These are phyloP conservation scores for Donacobius atricapilla DNA, from an alignment of 2,113 vertebrate genomes.

Conservation along the genomic window DNA sequence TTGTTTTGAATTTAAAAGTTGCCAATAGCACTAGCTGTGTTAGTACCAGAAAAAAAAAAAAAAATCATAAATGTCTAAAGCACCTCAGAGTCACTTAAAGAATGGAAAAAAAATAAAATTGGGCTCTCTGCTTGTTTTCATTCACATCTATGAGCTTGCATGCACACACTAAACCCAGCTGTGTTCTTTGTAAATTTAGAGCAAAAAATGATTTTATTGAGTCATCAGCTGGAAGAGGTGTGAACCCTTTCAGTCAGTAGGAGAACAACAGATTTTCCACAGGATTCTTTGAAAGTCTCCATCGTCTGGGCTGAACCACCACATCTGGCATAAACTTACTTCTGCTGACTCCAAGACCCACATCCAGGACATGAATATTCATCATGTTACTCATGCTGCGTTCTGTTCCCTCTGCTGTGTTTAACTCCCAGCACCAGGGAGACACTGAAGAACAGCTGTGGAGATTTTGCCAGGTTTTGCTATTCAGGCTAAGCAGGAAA, in stretches of 20 bases:
- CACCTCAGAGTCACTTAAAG: neutral
- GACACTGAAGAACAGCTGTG: constrained; percentile 3
- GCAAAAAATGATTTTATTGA: neutral
- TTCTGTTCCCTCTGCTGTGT: constrained; percentile 49
- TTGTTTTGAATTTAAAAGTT: neutral
- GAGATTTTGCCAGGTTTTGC: constrained; percentile 5
- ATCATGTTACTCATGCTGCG: neutral
- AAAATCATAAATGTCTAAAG: neutral
- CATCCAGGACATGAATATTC: constrained; percentile 60
- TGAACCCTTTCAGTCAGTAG: neutral
- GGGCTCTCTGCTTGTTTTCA: neutral
- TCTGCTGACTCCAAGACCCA: constrained; percentile 51
- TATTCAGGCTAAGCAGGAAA: neutral
- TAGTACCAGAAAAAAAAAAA: neutral
- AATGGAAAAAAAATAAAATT: neutral
- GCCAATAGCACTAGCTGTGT: neutral
- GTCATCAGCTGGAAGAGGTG: constrained; percentile 3
- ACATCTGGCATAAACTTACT: constrained; percentile 37
- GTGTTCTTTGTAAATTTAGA: neutral
- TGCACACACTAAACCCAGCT: neutral
- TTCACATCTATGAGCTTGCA: neutral
- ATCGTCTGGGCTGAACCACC: neutral
- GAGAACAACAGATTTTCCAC: neutral
- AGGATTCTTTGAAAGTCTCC: constrained; percentile 46
- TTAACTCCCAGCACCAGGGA: constrained; percentile 4